phyloP scores from a whole-genome alignment of 2,888 invertebrate genomes.

The Cyclophora albipunctata region DNA sequence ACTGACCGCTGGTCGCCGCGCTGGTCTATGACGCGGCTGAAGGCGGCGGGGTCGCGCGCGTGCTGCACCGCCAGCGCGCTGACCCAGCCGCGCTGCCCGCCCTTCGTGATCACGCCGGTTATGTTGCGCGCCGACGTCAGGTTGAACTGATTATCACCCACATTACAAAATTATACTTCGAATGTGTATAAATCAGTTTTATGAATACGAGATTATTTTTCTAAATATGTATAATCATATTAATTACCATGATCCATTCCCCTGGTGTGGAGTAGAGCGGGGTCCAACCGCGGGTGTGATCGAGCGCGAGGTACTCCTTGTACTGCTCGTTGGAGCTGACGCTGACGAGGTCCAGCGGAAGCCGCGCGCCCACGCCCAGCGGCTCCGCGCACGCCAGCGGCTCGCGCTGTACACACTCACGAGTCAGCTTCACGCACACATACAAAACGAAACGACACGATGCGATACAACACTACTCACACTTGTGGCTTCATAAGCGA shows the following conservation, averaged over 20 bases:
- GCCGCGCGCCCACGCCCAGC: constrained; percentile 81
- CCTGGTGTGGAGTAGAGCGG: constrained; percentile 80
- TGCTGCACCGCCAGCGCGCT: constrained; percentile 83
- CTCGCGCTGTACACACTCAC: constrained; percentile 21
- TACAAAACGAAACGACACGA: too few relatives aligned
- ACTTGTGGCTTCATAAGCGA: too few relatives aligned
- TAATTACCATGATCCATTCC: constrained; percentile 79
- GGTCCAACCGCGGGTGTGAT: constrained; percentile 76
- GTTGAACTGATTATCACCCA: constrained; percentile 78
- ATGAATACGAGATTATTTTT: too few relatives aligned
- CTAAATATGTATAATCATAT: too few relatives aligned
- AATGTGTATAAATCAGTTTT: background rate
- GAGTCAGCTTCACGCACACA: background rate
- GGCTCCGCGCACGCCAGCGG: constrained; percentile 78
- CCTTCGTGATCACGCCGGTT: constrained; percentile 85
- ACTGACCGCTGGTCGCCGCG: constrained; percentile 29
- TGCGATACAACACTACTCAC: too few relatives aligned
- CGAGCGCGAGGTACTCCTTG: constrained; percentile 59
- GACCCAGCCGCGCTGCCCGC: constrained; percentile 83
- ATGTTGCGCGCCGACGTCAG: constrained; percentile 84
- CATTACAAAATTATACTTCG: too few relatives aligned
- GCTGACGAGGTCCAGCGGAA: constrained; percentile 79
- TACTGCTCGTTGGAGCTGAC: constrained; percentile 76
- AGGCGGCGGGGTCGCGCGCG: constrained; percentile 80
- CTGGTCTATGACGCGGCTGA: constrained; percentile 80